Percentiles rank a stretch among this genome's conserved stretches.
phyloP scores from a whole-genome alignment of 2,888 invertebrate species.

The Leptinotarsa rubiginosa region DNA sequence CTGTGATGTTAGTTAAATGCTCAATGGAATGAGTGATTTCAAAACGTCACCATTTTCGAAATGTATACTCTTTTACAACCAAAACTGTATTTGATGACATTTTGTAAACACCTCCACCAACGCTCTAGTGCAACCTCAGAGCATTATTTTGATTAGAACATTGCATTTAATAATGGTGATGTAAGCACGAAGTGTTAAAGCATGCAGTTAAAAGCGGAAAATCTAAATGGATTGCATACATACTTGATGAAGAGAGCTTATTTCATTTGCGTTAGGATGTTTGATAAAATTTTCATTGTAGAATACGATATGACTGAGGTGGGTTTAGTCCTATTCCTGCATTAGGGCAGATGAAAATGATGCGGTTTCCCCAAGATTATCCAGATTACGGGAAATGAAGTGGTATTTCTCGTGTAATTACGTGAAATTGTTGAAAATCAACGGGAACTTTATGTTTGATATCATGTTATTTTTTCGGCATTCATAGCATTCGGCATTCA shows the following conservation, averaged over 20 bases:
- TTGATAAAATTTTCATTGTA: background rate
- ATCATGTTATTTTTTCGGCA: too few relatives aligned
- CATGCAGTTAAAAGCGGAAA: slow-evolving; percentile 39
- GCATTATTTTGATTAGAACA: slow-evolving; percentile 11
- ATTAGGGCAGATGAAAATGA: slow-evolving; percentile 11
- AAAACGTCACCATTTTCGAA: background rate
- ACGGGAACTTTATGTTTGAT: background rate
- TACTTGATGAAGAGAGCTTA: slow-evolving; percentile 64
- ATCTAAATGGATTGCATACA: slow-evolving; percentile 51
- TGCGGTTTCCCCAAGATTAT: background rate
- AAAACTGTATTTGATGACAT: background rate
- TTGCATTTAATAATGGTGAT: slow-evolving; percentile 5
- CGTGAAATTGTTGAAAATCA: background rate
- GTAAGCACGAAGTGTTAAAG: slow-evolving; percentile 21
- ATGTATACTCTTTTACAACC: too few relatives aligned
- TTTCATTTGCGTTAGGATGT: slow-evolving; percentile 21
- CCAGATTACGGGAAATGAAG: background rate
- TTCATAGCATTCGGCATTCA: too few relatives aligned
- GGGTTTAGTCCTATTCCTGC: slow-evolving; percentile 4
- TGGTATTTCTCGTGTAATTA: background rate
- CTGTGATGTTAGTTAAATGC: slow-evolving; percentile 16
- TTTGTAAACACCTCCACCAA: background rate
- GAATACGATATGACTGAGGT: background rate
- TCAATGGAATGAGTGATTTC: slow-evolving; percentile 6
- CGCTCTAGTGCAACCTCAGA: background rate